Evolutionary conservation across 92 coral and sea anemone genomes (phyloP).

Genomic region (Chrysogorgia sp.): DNA sequence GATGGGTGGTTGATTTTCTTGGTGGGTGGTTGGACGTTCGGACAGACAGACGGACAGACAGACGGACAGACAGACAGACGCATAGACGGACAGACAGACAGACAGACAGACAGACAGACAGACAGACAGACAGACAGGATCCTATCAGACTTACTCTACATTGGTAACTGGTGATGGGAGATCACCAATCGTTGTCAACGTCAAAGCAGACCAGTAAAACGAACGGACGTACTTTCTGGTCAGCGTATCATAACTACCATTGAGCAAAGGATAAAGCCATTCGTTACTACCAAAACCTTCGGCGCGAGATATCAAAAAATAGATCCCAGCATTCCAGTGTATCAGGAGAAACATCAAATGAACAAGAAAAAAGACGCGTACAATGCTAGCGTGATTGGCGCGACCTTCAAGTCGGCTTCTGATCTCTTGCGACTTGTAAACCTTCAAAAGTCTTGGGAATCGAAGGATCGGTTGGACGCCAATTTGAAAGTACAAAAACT

Average conservation of each 20-base stretch:
- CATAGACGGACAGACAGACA: too few relatives aligned
- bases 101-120: too few relatives aligned
- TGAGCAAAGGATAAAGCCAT: constrained; percentile 85
- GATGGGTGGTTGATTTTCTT: too few relatives aligned
- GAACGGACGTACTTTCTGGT: constrained; percentile 91
- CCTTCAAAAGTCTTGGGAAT: constrained; percentile 75
- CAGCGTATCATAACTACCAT: constrained; percentile 71
- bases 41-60: too few relatives aligned
- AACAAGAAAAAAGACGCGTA: constrained; percentile 85
- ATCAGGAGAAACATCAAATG: constrained; percentile 91
- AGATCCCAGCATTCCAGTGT: constrained; percentile 97
- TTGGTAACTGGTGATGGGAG: constrained; percentile 85
- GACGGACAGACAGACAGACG: too few relatives aligned
- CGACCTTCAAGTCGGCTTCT: constrained; percentile 84
- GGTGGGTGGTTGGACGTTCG: too few relatives aligned
- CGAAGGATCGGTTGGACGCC: constrained; percentile 74
- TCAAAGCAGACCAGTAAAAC: constrained; percentile 91
- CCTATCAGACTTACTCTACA: constrained; percentile 32
- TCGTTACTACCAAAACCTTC: constrained; percentile 92
- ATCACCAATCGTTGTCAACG: constrained; percentile 93
- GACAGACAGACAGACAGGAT: background rate
- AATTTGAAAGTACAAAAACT: constrained; percentile 54
- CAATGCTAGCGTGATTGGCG: constrained; percentile 82
- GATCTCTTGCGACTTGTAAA: constrained; percentile 81
- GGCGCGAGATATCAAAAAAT: constrained; percentile 77